Percentiles rank a stretch among this genome's conserved stretches.
Conservation (phyloP, 2,888 invertebrate genomes). For the Cyclophora punctaria region DNA sequence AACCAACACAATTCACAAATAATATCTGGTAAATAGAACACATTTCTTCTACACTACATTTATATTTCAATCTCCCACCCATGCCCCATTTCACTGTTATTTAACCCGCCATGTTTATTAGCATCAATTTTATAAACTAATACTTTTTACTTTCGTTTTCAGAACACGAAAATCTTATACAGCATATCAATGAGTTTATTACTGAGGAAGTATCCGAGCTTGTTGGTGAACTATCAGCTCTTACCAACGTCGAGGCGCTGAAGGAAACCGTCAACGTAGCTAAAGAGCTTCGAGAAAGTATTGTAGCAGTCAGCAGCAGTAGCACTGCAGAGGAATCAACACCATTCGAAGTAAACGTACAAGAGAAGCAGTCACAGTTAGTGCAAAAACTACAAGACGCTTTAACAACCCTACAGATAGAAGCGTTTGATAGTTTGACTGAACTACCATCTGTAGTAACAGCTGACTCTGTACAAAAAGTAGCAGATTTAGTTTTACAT, state of each 20-base stretch:
- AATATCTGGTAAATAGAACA: no score
- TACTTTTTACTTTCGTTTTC: slow-evolving; percentile 5
- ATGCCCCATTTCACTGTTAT: no score
- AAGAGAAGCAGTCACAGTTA: slow-evolving; percentile 9
- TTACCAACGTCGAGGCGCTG: slow-evolving; percentile 17
- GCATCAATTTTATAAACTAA: neutral
- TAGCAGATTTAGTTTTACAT: slow-evolving; percentile 32
- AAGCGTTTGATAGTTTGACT: slow-evolving; percentile 26
- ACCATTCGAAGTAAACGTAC: slow-evolving; percentile 16
- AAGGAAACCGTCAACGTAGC: slow-evolving; percentile 26
- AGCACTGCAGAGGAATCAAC: slow-evolving; percentile 9
- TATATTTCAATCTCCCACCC: no score
- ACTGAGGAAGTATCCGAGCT: slow-evolving; percentile 24
- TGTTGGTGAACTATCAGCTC: slow-evolving; percentile 19
- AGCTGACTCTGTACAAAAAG: slow-evolving; percentile 24
- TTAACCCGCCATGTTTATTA: no score
- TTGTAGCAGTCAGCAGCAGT: slow-evolving; percentile 11
- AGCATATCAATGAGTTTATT: slow-evolving; percentile 32
- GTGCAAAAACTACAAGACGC: slow-evolving; percentile 25
- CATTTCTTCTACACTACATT: no score
- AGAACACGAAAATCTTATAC: slow-evolving; percentile 15
- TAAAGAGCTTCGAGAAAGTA: slow-evolving; percentile 21
- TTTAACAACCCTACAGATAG: slow-evolving; percentile 26
- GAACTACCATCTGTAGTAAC: slow-evolving; percentile 18
- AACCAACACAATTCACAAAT: no score